A percentile compares a stretch with the other conserved stretches of the same genome.
Conservation (phyloP, 2,888 invertebrate species). For the Sesia bembeciformis region DNA sequence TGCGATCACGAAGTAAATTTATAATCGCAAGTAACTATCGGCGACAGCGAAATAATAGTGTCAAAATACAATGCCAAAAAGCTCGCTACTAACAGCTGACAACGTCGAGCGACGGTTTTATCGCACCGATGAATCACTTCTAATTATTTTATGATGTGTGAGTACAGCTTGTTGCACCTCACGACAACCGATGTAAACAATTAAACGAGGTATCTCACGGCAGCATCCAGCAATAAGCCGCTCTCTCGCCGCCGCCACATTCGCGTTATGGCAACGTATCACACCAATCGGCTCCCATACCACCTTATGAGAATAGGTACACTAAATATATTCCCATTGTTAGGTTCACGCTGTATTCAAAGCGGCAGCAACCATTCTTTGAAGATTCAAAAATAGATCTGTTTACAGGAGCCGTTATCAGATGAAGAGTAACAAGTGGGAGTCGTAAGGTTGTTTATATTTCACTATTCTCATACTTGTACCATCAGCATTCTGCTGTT, state of each 20-base stretch:
- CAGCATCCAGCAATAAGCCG: neutral
- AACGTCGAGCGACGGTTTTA: constrained; percentile 49
- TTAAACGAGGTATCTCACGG: constrained; percentile 20
- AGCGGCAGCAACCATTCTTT: constrained; percentile 51
- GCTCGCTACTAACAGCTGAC: constrained; percentile 37
- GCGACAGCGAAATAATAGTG: constrained; percentile 66
- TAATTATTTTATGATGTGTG: constrained; percentile 61
- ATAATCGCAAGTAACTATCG: constrained; percentile 52
- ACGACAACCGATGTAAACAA: constrained; percentile 34
- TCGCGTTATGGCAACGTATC: neutral
- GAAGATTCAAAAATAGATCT: constrained; percentile 52
- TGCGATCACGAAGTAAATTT: constrained; percentile 49
- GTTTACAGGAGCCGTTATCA: constrained; percentile 33
- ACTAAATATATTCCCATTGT: constrained; percentile 51
- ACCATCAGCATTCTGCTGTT: no score
- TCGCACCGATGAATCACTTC: constrained; percentile 54
- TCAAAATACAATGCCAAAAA: constrained; percentile 65
- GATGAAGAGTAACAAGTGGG: neutral
- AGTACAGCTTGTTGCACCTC: constrained; percentile 10
- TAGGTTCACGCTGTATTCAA: constrained; percentile 37
- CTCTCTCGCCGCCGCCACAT: neutral
- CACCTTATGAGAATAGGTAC: constrained; percentile 23
- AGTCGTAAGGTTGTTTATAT: no score
- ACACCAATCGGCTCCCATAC: no score
- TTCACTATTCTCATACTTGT: no score